These are phyloP conservation scores for Araneus ventricosus DNA, from an alignment of 1,140 invertebrate genomes.

Conservation along the genomic window DNA sequence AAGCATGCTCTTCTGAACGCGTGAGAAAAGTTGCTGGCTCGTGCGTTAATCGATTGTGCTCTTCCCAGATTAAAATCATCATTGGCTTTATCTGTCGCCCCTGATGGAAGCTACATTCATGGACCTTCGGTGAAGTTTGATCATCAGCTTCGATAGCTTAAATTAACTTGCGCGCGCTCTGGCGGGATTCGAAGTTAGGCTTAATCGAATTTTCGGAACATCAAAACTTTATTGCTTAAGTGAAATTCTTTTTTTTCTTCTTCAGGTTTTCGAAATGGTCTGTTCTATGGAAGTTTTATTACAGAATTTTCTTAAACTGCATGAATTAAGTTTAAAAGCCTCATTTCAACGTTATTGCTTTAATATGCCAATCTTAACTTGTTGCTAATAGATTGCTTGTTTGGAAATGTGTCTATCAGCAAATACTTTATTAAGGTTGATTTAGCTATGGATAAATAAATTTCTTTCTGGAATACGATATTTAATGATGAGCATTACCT, in stretches of 20 bases:
- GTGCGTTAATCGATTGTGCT: slow-evolving; percentile 22
- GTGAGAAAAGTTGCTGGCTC: slow-evolving; percentile 1
- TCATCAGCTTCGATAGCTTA: neutral
- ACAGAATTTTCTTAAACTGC: too few species aligned
- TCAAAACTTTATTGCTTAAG: neutral
- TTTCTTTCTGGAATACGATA: too few species aligned
- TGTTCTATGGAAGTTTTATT: too few species aligned
- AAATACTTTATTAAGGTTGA: too few species aligned
- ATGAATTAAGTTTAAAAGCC: too few species aligned
- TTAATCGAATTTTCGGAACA: slow-evolving; percentile 25
- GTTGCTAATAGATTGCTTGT: too few species aligned
- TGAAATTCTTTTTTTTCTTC: neutral
- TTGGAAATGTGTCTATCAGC: too few species aligned
- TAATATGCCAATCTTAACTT: too few species aligned
- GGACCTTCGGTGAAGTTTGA: neutral
- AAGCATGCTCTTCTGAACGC: neutral
- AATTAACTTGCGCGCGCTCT: neutral
- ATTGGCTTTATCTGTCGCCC: neutral
- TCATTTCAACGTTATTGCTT: too few species aligned
- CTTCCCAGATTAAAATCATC: slow-evolving; percentile 20
- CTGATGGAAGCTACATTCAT: neutral
- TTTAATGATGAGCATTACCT: too few species aligned
- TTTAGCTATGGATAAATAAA: too few species aligned
- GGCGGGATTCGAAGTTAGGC: neutral
- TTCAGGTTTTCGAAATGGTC: too few species aligned